Percentiles rank a stretch among this genome's conserved stretches.
These are phyloP conservation scores for Amazona ochrocephala DNA, from an alignment of 2,797 vertebrate genomes.

Conservation along the genomic window DNA sequence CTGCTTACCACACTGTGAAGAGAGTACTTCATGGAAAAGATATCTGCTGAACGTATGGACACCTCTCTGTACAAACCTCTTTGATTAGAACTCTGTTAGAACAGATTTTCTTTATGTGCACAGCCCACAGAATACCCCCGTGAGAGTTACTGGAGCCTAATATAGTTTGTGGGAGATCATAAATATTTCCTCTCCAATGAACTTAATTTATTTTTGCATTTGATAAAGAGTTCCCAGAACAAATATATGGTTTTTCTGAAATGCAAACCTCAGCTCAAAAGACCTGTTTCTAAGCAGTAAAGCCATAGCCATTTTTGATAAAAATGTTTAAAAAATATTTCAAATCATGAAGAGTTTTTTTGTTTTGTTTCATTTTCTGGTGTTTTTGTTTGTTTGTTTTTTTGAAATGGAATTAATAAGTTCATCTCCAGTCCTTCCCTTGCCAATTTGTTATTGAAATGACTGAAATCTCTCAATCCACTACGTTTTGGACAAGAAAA, in stretches of 20 bases:
- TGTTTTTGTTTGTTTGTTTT: no score
- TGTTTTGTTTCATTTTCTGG: not conserved
- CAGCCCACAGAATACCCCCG: not conserved
- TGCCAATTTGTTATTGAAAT: not conserved
- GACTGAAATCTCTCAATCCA: not conserved
- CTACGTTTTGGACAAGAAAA: not conserved
- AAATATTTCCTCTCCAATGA: not conserved
- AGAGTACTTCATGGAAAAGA: not conserved
- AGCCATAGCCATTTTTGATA: not conserved
- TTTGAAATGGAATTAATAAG: not conserved
- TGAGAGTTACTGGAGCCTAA: not conserved
- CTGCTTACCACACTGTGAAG: fast-evolving
- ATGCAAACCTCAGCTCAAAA: not conserved
- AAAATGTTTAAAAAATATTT: not conserved
- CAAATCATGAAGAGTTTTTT: not conserved
- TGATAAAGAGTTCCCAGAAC: not conserved
- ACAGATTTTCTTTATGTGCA: not conserved
- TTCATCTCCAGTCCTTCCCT: not conserved
- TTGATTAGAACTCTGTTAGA: not conserved
- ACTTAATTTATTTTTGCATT: not conserved
- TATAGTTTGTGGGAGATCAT: not conserved
- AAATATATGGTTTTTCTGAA: not conserved
- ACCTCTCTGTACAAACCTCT: not conserved
- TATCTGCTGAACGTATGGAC: not conserved
- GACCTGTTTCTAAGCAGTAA: not conserved